Percentiles rank a stretch among this genome's conserved stretches.
Evolutionary conservation across 2,888 invertebrate genomes (phyloP).

Genomic region (Philereme vetulata): DNA sequence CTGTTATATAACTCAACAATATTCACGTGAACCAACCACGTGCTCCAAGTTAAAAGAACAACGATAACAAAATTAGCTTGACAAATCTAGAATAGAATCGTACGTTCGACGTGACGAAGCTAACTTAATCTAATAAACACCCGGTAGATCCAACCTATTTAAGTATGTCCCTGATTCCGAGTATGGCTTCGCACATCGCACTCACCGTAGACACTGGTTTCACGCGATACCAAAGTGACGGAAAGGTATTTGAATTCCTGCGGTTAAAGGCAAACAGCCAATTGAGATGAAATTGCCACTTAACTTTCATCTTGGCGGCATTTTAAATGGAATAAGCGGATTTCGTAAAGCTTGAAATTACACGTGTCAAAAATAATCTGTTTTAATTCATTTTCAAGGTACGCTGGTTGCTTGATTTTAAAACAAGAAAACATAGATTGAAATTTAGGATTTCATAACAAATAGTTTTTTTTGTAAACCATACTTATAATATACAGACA

Average conservation of each 20-base stretch:
- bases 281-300: conserved; percentile 13
- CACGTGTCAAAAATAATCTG: not conserved
- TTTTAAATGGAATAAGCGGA: conserved; percentile 4
- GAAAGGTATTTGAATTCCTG: conserved; percentile 28
- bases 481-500: too few relatives aligned
- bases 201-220: conserved; percentile 46
- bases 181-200: conserved; percentile 57
- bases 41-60: conserved; percentile 12
- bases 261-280: conserved; percentile 21
- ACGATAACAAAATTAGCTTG: conserved; percentile 26
- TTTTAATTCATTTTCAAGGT: not conserved
- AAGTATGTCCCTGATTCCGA: conserved; percentile 50
- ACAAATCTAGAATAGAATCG: conserved; percentile 29
- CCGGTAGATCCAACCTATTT: conserved; percentile 59
- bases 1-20: conserved; percentile 12
- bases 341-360: not conserved
- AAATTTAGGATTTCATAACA: too few relatives aligned
- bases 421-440: too few relatives aligned
- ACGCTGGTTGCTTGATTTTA: too few relatives aligned
- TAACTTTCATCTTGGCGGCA: not conserved
- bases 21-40: conserved; percentile 23
- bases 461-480: too few relatives aligned
- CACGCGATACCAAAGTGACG: conserved; percentile 27
- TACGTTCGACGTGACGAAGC: conserved; percentile 41
- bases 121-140: conserved; percentile 68